Percentiles rank a stretch among this genome's conserved stretches.
These are phyloP conservation scores for Drosophila vallismaia DNA, from an alignment of 2,888 invertebrate species.

Conservation along the genomic window DNA sequence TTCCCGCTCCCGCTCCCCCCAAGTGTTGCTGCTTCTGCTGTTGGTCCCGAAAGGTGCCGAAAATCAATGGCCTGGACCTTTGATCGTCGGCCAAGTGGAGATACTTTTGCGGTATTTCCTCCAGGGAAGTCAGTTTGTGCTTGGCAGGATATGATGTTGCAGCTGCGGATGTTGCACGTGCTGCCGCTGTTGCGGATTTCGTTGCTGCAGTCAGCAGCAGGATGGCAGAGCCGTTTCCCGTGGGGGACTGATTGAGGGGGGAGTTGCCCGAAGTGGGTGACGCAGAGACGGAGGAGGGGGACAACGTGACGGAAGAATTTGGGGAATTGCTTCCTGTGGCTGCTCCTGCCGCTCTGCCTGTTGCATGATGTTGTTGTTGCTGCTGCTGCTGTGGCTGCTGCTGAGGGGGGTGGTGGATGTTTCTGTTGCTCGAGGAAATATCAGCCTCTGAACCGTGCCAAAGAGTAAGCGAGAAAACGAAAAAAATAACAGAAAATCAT, in stretches of 20 bases:
- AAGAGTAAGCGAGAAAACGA: slow-evolving; percentile 45
- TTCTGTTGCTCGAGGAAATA: slow-evolving; percentile 76
- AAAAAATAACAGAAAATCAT: slow-evolving; percentile 22
- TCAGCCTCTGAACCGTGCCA: slow-evolving; percentile 79
- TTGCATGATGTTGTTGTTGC: slow-evolving; percentile 31
- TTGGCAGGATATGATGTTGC: slow-evolving; percentile 42
- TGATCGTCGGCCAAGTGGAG: neutral
- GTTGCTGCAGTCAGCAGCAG: slow-evolving; percentile 31
- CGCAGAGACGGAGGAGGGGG: slow-evolving; percentile 6
- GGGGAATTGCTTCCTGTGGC: slow-evolving; percentile 14
- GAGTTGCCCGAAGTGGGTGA: neutral
- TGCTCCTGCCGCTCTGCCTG: slow-evolving; percentile 44
- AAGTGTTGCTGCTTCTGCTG: slow-evolving; percentile 3
- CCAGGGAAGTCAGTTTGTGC: slow-evolving; percentile 34
- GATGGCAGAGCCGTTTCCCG: slow-evolving; percentile 8
- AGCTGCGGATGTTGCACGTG: slow-evolving; percentile 29
- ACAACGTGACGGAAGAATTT: neutral
- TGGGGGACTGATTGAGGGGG: neutral
- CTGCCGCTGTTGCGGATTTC: slow-evolving; percentile 46
- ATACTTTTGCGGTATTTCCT: slow-evolving; percentile 53
- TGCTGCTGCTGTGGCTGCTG: slow-evolving; percentile 54
- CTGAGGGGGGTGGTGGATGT: slow-evolving; percentile 59
- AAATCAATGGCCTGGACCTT: neutral
- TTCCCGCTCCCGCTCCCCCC: slow-evolving; percentile 26
- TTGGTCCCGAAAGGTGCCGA: neutral